These are phyloP conservation scores for Congeria kusceri DNA, from an alignment of 2,888 invertebrate genomes.

Conservation along the genomic window DNA sequence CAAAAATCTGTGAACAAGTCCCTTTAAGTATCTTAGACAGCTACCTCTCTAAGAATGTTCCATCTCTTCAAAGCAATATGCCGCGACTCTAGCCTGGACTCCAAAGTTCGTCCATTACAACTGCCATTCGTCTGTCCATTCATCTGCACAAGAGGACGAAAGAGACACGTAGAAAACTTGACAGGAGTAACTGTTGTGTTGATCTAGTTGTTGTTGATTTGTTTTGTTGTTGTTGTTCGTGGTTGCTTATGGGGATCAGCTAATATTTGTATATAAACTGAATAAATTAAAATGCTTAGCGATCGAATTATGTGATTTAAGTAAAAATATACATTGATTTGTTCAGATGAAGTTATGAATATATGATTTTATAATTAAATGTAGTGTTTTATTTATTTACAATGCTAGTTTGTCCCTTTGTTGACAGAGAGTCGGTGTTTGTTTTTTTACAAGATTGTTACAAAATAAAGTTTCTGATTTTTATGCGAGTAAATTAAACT, in stretches of 20 bases:
- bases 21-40: too few species aligned
- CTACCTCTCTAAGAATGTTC: constrained; percentile 67
- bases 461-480: too few species aligned
- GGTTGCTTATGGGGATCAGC: background rate
- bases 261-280: too few species aligned
- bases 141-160: constrained; percentile 14
- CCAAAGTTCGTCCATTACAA: constrained; percentile 15
- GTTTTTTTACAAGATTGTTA: background rate
- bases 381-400: background rate
- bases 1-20: too few species aligned
- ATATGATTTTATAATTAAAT: too few species aligned
- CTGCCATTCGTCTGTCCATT: background rate
- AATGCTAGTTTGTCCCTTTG: background rate
- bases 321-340: too few species aligned
- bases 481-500: too few species aligned
- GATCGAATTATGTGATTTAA: too few species aligned
- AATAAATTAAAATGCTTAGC: too few species aligned
- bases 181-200: too few species aligned
- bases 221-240: background rate
- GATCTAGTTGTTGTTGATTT: too few species aligned
- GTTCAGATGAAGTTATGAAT: too few species aligned
- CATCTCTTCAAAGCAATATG: constrained; percentile 63
- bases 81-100: background rate
- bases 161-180: background rate
- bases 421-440: background rate